phyloP scores from a whole-genome alignment of 2,113 vertebrate species.

The Drymodes brunneopygia region DNA sequence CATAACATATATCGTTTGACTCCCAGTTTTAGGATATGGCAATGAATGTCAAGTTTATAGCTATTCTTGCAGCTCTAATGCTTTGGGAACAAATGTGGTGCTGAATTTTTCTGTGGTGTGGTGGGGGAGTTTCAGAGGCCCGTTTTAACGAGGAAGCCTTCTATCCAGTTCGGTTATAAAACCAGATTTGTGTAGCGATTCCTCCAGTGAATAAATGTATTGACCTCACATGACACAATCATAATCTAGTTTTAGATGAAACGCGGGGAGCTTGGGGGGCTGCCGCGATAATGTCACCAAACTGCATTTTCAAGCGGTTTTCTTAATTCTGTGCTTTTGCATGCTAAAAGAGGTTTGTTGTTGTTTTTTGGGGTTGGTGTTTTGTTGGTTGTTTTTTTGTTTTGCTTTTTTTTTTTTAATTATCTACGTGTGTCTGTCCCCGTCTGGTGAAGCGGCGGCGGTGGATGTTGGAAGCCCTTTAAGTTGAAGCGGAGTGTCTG shows the following conservation, averaged over 20 bases:
- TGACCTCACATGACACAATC: slow-evolving; percentile 82
- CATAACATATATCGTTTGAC: slow-evolving; percentile 69
- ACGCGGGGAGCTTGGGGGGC: slow-evolving; percentile 44
- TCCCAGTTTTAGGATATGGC: slow-evolving; percentile 73
- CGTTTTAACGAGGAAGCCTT: slow-evolving; percentile 14
- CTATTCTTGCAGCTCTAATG: slow-evolving; percentile 61
- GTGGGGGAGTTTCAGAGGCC: slow-evolving; percentile 61
- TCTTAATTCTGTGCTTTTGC: slow-evolving; percentile 52
- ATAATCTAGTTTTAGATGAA: slow-evolving; percentile 76
- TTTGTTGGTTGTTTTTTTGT: too few species aligned
- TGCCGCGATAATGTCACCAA: slow-evolving; percentile 44
- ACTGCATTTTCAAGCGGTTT: slow-evolving; percentile 58
- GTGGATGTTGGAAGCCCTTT: slow-evolving; percentile 54
- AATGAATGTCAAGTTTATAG: slow-evolving; percentile 80
- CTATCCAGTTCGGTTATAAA: slow-evolving; percentile 63
- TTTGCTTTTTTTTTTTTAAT: background rate
- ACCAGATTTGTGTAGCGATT: slow-evolving; percentile 66
- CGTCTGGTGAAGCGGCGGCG: background rate
- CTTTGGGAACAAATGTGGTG: slow-evolving; percentile 55
- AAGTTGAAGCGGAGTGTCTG: slow-evolving; percentile 65
- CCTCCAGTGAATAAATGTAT: slow-evolving; percentile 72
- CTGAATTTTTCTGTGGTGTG: slow-evolving; percentile 23
- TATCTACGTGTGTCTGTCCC: slow-evolving; percentile 1
- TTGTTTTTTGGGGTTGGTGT: background rate
- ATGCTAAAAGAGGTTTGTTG: slow-evolving; percentile 23